Base-by-base conservation (phyloP, 2,113 vertebrate genomes). In the Pygathrix nemaeus region DNA sequence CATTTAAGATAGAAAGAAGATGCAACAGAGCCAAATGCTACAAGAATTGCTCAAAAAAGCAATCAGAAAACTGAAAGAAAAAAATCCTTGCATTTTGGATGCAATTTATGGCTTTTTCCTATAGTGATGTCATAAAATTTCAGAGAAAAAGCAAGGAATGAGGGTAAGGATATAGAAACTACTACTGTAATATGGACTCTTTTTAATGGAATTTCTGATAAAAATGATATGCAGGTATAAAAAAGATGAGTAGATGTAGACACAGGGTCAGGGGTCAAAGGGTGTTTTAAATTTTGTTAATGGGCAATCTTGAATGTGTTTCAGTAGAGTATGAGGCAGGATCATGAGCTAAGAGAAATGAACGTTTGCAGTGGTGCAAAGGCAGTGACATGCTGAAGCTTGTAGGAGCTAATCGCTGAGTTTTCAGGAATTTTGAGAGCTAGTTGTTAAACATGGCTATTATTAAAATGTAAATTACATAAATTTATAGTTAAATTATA, bases 271-370 rank as follows among this genome's bases (percentile, higher is more conserved):
- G 4, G 10, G 13, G 5, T 96, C 13, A 94, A 92, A 27, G 25
- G 40, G 61, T 57, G 25, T 75, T 94, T 92, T 83, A 81, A 95
- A 93, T 86, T 93, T 76, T 6, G 64, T 70, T 87, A 93, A 80
- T 93, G 75, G 8, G 8, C 25, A 2, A 40, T 66, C 16, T 59
- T 79, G 21, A 85, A n/a, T 88, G 38, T 93, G 11, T 45, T 83
- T 85, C 38, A 88, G 61, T 68, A 88, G 90, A 94, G 8, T 18
- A 45, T 57, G 18, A 94, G 68, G 81, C 40, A 82, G 48, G 30
- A 30, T 73, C 20, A 75, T n/a, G 55, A 18, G 27, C 90, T 75
- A 48, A 88, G 61, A 87, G 75, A 73, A 86, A 75, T 72, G 11
- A 80, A 92, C 64, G 21, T 85, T 91, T 57, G 3, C 20, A 87